phyloP scores from a whole-genome alignment of 2,797 vertebrate genomes.

The Gobio occitaniae region DNA sequence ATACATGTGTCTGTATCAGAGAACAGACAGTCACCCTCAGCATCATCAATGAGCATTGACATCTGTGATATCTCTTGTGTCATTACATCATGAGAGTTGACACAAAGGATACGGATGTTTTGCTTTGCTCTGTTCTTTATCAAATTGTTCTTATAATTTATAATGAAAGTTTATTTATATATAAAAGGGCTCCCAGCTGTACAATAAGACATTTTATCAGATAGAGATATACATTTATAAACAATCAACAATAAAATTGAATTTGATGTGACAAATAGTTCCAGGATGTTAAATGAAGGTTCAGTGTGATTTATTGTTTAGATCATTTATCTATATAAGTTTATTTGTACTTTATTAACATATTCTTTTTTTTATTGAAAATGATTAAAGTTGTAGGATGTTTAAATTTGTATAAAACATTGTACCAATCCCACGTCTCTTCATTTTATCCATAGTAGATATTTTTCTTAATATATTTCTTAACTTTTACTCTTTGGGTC shows the following conservation, averaged over 20 bases:
- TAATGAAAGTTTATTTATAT: constrained; percentile 5
- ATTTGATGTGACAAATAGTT: background rate
- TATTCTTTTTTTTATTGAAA: background rate
- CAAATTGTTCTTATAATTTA: constrained; percentile 1
- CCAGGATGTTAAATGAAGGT: background rate
- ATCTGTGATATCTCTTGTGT: background rate
- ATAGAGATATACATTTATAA: background rate
- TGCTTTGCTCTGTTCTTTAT: background rate
- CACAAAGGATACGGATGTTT: background rate
- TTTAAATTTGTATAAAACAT: constrained; percentile 21
- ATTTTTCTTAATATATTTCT: background rate
- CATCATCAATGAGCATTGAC: constrained; percentile 14
- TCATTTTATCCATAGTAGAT: background rate
- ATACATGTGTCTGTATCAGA: constrained; percentile 84
- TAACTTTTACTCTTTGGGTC: background rate
- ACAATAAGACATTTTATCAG: background rate
- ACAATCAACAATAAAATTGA: background rate
- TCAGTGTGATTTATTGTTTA: background rate
- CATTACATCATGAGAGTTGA: background rate
- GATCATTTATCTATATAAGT: background rate
- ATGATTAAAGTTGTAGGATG: background rate
- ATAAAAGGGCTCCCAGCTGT: background rate
- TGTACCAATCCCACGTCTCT: background rate
- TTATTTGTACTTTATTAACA: background rate
- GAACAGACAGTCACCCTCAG: constrained; percentile 27